Percentiles rank a stretch among this genome's conserved stretches.
Evolutionary conservation across 2,113 vertebrate genomes (phyloP).

Genomic region (Pontoporia blainvillei): DNA sequence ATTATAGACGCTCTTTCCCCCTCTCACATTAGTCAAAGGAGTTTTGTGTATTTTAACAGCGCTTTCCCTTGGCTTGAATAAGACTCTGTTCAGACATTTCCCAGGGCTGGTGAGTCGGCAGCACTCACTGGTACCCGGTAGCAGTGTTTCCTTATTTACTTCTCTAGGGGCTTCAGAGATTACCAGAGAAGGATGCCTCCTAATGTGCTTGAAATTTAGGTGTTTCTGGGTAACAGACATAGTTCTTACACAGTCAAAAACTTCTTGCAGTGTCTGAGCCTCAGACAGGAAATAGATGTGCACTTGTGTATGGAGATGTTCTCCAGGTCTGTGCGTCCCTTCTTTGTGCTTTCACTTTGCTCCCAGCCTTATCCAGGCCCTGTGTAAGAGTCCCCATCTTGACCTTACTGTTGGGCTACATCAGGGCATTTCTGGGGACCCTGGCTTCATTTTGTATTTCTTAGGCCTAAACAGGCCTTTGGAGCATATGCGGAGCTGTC

Average conservation of each 20-base stretch:
- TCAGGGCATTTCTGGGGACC: background rate
- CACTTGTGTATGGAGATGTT: background rate
- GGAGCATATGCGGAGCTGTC: background rate
- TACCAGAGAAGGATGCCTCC: slow-evolving; percentile 46
- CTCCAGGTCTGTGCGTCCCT: background rate
- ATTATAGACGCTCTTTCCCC: slow-evolving; percentile 89
- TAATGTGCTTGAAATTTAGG: background rate
- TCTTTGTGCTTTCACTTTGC: background rate
- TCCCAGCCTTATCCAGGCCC: background rate
- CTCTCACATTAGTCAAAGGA: slow-evolving; percentile 87
- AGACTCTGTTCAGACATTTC: slow-evolving; percentile 85
- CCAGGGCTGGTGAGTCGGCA: slow-evolving; percentile 69
- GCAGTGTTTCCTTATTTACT: slow-evolving; percentile 69
- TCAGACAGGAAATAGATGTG: background rate
- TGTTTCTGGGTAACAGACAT: background rate
- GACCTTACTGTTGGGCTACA: background rate
- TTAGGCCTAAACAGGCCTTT: background rate
- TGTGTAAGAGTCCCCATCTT: background rate
- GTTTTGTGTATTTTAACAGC: slow-evolving; percentile 88
- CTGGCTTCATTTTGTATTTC: background rate
- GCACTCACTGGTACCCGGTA: slow-evolving; percentile 65
- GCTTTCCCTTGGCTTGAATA: slow-evolving; percentile 87
- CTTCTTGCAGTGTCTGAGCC: background rate
- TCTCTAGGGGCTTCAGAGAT: slow-evolving; percentile 63
- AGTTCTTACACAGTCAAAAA: background rate